Conservation (phyloP, 1,140 invertebrate species). For the Diabrotica virgifera region DNA sequence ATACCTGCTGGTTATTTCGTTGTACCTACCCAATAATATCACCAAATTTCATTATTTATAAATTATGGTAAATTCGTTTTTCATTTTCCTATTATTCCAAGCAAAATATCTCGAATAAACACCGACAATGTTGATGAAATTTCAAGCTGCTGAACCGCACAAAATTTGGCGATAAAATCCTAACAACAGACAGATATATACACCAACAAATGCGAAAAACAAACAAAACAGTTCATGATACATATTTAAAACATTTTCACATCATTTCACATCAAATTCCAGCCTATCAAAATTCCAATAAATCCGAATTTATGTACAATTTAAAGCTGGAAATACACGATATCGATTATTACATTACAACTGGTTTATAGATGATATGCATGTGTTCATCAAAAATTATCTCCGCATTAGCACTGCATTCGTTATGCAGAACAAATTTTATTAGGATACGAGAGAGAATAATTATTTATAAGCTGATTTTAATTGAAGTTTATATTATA, state of each 20-base stretch:
- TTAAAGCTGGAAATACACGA: neutral
- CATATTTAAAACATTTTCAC: neutral
- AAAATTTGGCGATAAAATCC: neutral
- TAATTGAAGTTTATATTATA: too few relatives aligned
- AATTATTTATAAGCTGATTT: too few relatives aligned
- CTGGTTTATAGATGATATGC: neutral
- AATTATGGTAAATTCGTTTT: too few relatives aligned
- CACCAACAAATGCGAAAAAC: neutral
- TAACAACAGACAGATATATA: neutral
- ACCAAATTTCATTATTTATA: too few relatives aligned
- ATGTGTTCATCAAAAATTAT: neutral
- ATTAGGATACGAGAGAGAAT: too few relatives aligned
- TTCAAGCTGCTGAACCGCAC: neutral
- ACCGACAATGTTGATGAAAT: too few relatives aligned
- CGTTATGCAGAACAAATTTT: too few relatives aligned
- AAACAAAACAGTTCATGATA: neutral
- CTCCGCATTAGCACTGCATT: neutral
- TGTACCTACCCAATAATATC: too few relatives aligned
- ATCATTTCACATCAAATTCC: neutral
- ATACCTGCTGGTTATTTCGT: too few relatives aligned
- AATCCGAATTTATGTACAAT: neutral
- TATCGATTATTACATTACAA: conserved; percentile 3
- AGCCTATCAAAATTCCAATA: conserved; percentile 1
- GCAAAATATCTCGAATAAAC: too few relatives aligned
- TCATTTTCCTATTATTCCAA: too few relatives aligned